Evolutionary conservation across 2,113 vertebrate species (phyloP).

Genomic region (Electrona antarctica): DNA sequence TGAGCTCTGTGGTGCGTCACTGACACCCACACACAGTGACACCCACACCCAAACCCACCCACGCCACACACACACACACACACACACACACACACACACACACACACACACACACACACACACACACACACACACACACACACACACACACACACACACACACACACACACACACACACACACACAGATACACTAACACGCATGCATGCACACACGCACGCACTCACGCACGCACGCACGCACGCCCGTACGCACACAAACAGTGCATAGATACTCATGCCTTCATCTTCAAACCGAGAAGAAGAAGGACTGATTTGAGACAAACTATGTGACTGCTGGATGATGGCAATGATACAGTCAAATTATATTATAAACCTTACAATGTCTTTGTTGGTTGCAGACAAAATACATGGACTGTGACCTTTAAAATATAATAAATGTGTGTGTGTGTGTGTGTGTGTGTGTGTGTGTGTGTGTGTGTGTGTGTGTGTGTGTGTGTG

Average conservation of each 20-base stretch:
- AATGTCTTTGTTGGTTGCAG: too few species aligned
- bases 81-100: too few species aligned
- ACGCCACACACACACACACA: constrained; percentile 7
- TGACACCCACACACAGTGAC: constrained; percentile 28
- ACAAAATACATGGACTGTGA: too few species aligned
- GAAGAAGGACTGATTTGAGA: background rate
- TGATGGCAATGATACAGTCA: too few species aligned
- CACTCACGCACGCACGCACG: too few species aligned
- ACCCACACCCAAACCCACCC: background rate
- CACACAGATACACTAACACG: background rate
- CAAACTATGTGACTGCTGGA: background rate
- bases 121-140: constrained; percentile 18
- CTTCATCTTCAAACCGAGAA: background rate
- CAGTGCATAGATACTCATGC: background rate
- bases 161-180: background rate
- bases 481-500: too few species aligned
- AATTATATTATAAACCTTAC: too few species aligned
- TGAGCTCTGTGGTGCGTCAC: constrained; percentile 46
- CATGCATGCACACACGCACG: too few species aligned
- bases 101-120: too few species aligned
- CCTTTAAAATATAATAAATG: too few species aligned
- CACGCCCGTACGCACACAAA: constrained; percentile 2
- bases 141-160: constrained; percentile 22
- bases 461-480: too few species aligned
- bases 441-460: too few species aligned